Conservation (phyloP, 2,113 vertebrate genomes). For the Pedetes capensis region DNA sequence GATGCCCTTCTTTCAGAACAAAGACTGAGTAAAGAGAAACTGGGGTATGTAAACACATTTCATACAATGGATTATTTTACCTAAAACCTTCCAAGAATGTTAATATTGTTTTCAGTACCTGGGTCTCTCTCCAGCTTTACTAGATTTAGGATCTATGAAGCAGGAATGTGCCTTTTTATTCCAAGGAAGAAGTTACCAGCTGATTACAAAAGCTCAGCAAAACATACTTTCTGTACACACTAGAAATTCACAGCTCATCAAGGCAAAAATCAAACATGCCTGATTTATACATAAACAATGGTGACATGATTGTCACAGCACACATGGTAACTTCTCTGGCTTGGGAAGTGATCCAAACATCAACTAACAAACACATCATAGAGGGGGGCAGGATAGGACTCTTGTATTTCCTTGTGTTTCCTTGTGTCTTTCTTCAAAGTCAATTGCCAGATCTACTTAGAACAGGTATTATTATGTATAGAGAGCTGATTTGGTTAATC, state of each 20-base stretch:
- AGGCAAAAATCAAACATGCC: conserved; percentile 16
- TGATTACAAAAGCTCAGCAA: not conserved
- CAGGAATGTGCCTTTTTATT: not conserved
- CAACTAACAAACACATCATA: not conserved
- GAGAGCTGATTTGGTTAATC: not conserved
- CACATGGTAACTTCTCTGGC: conserved; percentile 12
- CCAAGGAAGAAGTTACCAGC: not conserved
- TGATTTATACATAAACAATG: conserved; percentile 49
- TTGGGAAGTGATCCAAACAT: conserved; percentile 52
- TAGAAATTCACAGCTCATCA: conserved; percentile 17
- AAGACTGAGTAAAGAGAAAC: not conserved
- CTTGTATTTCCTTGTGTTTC: not conserved
- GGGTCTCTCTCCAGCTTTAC: not conserved
- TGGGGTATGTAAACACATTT: not conserved
- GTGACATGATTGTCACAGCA: conserved; percentile 50
- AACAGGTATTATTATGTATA: not conserved
- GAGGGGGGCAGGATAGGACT: not conserved
- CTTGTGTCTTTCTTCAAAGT: conserved; percentile 7
- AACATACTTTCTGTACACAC: not conserved
- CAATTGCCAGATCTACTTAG: not conserved
- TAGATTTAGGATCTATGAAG: not conserved
- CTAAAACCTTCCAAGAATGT: not conserved
- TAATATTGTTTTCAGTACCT: not conserved
- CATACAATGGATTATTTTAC: not conserved
- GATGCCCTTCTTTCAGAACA: not conserved